Conservation (phyloP, 92 coral and sea anemone species). For the Phenganax subtilis region DNA sequence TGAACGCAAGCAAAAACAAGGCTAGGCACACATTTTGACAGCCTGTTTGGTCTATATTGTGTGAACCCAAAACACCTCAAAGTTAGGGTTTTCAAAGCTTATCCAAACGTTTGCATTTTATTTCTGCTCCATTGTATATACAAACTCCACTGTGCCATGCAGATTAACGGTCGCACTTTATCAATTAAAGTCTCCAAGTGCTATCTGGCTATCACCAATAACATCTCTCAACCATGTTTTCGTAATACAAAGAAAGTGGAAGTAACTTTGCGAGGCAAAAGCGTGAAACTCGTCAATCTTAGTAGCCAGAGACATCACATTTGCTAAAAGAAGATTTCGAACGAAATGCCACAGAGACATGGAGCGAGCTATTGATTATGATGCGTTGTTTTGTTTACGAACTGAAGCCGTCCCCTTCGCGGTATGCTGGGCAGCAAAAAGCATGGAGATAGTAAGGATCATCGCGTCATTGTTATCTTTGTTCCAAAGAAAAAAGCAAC, state of each 20-base stretch:
- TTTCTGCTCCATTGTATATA: neutral
- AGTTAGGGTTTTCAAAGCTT: constrained; percentile 19
- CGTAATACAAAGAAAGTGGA: constrained; percentile 3
- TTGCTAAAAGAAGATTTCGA: constrained; percentile 20
- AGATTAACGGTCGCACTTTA: neutral
- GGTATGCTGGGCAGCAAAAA: too few relatives aligned
- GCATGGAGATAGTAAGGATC: too few relatives aligned
- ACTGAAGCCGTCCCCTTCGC: too few relatives aligned
- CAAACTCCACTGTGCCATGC: constrained; percentile 11
- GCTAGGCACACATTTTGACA: neutral
- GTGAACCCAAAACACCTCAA: constrained; percentile 27
- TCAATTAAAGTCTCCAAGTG: neutral
- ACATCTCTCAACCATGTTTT: constrained; percentile 33
- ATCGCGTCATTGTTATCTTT: too few relatives aligned
- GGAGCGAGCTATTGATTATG: too few relatives aligned
- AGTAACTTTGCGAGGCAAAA: constrained; percentile 1
- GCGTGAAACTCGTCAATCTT: constrained; percentile 26
- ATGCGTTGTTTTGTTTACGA: too few relatives aligned
- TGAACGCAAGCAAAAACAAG: too few relatives aligned
- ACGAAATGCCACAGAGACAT: neutral
- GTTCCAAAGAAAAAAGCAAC: too few relatives aligned
- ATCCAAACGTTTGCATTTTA: constrained; percentile 28
- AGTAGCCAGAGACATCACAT: constrained; percentile 23
- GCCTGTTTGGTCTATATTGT: constrained; percentile 2
- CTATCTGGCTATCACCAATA: constrained; percentile 16